Evolutionary conservation across 2,888 invertebrate species (phyloP).

Genomic region (Corythucha ciliata): DNA sequence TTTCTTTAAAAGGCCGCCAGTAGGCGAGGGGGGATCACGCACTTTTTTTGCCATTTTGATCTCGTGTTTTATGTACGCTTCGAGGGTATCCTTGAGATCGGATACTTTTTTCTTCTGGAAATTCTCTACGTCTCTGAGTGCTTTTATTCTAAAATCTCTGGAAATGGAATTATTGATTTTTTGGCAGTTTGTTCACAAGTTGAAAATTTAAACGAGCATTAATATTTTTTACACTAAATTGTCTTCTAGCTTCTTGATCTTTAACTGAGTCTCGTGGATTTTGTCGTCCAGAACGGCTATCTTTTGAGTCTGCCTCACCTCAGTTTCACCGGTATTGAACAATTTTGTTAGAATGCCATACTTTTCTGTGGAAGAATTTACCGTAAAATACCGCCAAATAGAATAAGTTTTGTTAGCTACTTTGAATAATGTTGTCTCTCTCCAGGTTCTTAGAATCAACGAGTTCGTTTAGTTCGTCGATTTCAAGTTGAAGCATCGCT

Average conservation of each 20-base stretch:
- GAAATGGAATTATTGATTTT: constrained; percentile 6
- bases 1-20: neutral
- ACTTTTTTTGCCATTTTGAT: constrained; percentile 68
- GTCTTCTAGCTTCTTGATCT: constrained; percentile 49
- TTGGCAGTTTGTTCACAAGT: too few species aligned
- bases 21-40: constrained; percentile 29
- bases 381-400: neutral
- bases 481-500: constrained; percentile 59
- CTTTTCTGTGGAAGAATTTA: constrained; percentile 47
- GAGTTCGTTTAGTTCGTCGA: constrained; percentile 61
- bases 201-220: too few species aligned
- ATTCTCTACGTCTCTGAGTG: constrained; percentile 56
- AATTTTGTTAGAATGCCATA: constrained; percentile 61
- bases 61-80: constrained; percentile 58
- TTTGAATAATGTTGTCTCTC: constrained; percentile 45
- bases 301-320: constrained; percentile 62
- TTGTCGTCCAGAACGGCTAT: constrained; percentile 57
- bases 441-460: constrained; percentile 45
- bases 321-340: constrained; percentile 65
- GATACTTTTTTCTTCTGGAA: constrained; percentile 64
- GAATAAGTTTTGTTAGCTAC: constrained; percentile 34
- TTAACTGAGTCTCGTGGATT: constrained; percentile 52
- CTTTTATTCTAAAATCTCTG: constrained; percentile 60
- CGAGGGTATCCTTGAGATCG: constrained; percentile 61
- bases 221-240: constrained; percentile 55